These are phyloP conservation scores for Xiphias gladius DNA, from an alignment of 2,113 vertebrate species.

Conservation along the genomic window DNA sequence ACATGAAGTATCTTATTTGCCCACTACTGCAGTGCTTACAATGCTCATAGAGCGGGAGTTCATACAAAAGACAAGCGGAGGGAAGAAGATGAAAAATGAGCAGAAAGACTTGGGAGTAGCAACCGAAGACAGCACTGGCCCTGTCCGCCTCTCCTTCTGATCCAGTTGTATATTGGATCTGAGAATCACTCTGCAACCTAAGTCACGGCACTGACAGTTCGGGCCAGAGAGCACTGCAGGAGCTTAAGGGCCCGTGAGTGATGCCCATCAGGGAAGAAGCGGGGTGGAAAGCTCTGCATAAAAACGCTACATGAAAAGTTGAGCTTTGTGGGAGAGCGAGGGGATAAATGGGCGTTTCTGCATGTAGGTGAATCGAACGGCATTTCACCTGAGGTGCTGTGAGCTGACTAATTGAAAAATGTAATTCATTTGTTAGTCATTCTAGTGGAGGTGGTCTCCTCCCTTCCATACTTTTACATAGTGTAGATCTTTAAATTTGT, in stretches of 20 bases:
- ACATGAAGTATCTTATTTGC: not conserved
- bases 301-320: slow-evolving; percentile 57
- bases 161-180: slow-evolving; percentile 47
- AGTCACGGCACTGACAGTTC: slow-evolving; percentile 47
- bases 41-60: slow-evolving; percentile 1
- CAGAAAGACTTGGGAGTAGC: slow-evolving; percentile 25
- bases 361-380: slow-evolving; percentile 62
- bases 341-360: slow-evolving; percentile 48
- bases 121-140: slow-evolving; percentile 15
- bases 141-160: not conserved
- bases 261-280: slow-evolving; percentile 71
- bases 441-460: slow-evolving; percentile 41
- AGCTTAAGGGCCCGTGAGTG: slow-evolving; percentile 72
- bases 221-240: slow-evolving; percentile 65
- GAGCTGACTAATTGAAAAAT: slow-evolving; percentile 63
- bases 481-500: slow-evolving; percentile 51
- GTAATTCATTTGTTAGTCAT: slow-evolving; percentile 69
- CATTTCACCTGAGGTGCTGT: slow-evolving; percentile 41
- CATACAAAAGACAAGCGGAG: slow-evolving; percentile 3
- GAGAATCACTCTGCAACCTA: slow-evolving; percentile 34
- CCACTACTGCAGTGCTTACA: not conserved
- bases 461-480: slow-evolving; percentile 17
- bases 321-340: slow-evolving; percentile 68
- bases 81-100: slow-evolving; percentile 15
- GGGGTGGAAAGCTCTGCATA: slow-evolving; percentile 60